These are phyloP conservation scores for Ctenochaetus hawaiiensis DNA, from an alignment of 2,797 vertebrate genomes.

Conservation along the genomic window DNA sequence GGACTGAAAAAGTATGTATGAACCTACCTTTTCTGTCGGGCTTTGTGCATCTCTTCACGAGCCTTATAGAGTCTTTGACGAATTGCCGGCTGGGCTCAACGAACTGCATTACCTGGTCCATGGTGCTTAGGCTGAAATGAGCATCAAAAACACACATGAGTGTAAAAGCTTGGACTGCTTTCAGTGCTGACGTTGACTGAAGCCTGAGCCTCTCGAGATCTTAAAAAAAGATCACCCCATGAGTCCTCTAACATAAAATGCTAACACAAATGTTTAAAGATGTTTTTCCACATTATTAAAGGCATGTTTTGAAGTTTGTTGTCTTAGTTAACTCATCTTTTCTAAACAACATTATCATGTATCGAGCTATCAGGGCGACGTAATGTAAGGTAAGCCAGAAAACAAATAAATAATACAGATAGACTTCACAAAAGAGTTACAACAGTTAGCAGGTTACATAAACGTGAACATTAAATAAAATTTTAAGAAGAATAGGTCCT, in stretches of 20 bases:
- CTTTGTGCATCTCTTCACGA: constrained; percentile 98
- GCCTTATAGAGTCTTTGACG: constrained; percentile 97
- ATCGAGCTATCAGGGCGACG: constrained; percentile 21
- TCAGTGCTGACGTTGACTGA: constrained; percentile 59
- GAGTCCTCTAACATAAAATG: not conserved
- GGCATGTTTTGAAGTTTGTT: not conserved
- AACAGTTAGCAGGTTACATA: fast-evolving
- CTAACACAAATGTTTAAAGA: fast-evolving
- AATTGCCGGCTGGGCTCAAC: constrained; percentile 98
- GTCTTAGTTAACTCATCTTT: not conserved
- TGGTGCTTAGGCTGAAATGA: constrained; percentile 71
- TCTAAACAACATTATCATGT: not conserved
- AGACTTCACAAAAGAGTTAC: not conserved
- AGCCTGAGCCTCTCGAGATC: fast-evolving
- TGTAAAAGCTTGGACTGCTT: not conserved
- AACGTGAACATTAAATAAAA: not conserved
- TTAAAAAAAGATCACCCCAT: no score
- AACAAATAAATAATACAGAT: not conserved
- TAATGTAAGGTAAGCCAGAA: not conserved
- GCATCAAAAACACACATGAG: not conserved
- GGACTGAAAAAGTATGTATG: no score
- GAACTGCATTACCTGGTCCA: constrained; percentile 99
- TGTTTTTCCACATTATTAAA: fast-evolving
- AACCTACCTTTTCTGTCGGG: constrained; percentile 96
- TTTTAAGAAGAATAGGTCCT: fast-evolving